A percentile compares a stretch with the other conserved stretches of the same genome.
Conservation (phyloP, 2,113 vertebrate genomes). For the Brienomyrus longianalis region DNA sequence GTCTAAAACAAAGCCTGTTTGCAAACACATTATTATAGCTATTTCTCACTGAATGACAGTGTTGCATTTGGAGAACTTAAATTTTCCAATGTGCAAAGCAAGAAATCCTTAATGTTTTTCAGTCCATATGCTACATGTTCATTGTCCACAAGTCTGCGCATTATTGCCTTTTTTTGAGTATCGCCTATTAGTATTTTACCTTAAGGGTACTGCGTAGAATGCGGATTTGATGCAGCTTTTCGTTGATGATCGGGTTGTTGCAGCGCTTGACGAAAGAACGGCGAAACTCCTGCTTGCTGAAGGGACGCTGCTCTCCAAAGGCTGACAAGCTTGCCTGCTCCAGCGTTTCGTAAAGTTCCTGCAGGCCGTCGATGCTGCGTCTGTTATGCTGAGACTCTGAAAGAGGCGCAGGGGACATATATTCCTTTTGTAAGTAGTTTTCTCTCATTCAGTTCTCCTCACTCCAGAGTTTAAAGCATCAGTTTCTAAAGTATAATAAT, state of each 20-base stretch:
- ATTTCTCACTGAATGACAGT: neutral
- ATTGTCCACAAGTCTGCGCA: neutral
- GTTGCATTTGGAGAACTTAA: neutral
- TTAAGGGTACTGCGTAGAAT: conserved; percentile 85
- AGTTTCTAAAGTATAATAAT: neutral
- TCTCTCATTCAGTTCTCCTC: neutral
- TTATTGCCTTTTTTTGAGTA: neutral
- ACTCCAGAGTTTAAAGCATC: neutral
- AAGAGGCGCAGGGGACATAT: conserved; percentile 3
- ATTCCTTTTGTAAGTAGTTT: neutral
- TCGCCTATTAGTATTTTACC: conserved; percentile 49
- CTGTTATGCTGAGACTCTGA: conserved; percentile 53
- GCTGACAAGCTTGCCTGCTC: conserved; percentile 70
- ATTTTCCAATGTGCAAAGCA: neutral
- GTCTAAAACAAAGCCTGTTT: neutral
- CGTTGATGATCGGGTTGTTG: conserved; percentile 79
- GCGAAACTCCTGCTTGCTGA: conserved; percentile 77
- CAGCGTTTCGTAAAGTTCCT: conserved; percentile 68
- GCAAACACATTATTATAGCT: neutral
- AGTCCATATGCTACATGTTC: neutral
- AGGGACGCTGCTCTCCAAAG: conserved; percentile 72
- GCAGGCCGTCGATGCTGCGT: conserved; percentile 58
- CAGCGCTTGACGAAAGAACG: conserved; percentile 73
- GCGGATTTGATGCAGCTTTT: conserved; percentile 79
- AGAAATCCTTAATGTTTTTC: neutral